Base-by-base conservation (phyloP, 1,140 invertebrate genomes). In the Asbolus verrucosus region DNA sequence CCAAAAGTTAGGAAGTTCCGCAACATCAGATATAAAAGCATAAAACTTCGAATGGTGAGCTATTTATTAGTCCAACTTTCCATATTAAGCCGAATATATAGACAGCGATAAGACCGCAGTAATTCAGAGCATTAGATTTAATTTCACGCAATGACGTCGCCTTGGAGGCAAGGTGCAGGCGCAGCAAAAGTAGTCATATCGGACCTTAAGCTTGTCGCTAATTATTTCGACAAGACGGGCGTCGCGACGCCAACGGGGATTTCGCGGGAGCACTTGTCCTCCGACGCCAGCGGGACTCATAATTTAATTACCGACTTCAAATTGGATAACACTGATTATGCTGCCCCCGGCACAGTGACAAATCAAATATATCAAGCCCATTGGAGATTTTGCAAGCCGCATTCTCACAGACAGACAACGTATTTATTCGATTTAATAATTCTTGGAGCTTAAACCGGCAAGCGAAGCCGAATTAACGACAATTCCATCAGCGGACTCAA, bases 241-340 rank as follows among this genome's bases (percentile, higher is more conserved):
- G 46, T 30, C 46, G 46, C 46, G 46, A 54, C 46, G 46, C 46
- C 19, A 46, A 46, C 41, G 41, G 41, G 16, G 41, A 46, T 54
- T 54, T 54, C 46, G 21, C 46, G 46, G 21, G n/a, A 13, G 46
- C 46, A 21, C 46, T 54, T 54, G 21, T 54, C 46, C 46, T 54
- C 46, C 19, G 46, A 21, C 46, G 46, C 31, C 36, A 38, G 16
- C 33, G 33, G 27, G 61, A 38, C 61, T 63, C 39, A 39, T 63
- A 63, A 63, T 39, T 63, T 63, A 63, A 63, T 63, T 63, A 63
- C 33, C 16, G 39, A 38, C 19, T 41, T 18, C 61, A 63, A 63
- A 63, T 63, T 63, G 61, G 36, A 63, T 63, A 63, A 63, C 61
- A 63, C 39, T 63, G 33, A 63, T 63, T 63, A 27, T 21, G 39